Percentiles rank a stretch among this genome's conserved stretches.
These are phyloP conservation scores for Rhinoraja longicauda DNA, from an alignment of 2,797 vertebrate genomes.

Conservation along the genomic window DNA sequence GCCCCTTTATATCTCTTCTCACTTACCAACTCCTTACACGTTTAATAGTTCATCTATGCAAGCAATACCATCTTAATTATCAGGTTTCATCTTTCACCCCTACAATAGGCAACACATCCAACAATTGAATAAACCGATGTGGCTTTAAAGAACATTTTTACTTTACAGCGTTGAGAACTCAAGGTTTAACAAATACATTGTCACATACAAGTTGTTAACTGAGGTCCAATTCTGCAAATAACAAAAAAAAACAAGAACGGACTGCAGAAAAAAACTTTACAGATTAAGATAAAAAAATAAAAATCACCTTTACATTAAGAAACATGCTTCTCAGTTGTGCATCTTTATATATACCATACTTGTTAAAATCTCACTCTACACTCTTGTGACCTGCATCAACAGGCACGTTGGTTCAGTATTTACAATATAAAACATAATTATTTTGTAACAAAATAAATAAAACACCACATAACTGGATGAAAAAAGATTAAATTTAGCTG, in stretches of 20 bases:
- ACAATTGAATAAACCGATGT: neutral
- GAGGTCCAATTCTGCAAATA: constrained; percentile 32
- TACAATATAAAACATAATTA: constrained; percentile 39
- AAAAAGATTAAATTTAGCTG: constrained; percentile 35
- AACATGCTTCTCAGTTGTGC: constrained; percentile 45
- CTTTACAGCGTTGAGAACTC: constrained; percentile 34
- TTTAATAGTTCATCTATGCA: too few relatives aligned
- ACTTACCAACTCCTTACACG: too few relatives aligned
- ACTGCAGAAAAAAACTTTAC: constrained; percentile 47
- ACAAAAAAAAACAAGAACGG: constrained; percentile 45
- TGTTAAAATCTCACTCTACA: constrained; percentile 49
- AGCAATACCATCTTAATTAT: neutral
- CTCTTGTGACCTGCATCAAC: constrained; percentile 44
- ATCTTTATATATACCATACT: constrained; percentile 43
- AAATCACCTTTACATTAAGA: constrained; percentile 46
- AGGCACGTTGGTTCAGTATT: constrained; percentile 43
- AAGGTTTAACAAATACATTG: constrained; percentile 33
- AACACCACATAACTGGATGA: constrained; percentile 38
- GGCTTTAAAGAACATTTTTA: constrained; percentile 37
- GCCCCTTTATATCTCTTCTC: too few relatives aligned
- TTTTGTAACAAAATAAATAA: constrained; percentile 39
- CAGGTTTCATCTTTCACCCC: neutral
- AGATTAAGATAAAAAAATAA: constrained; percentile 55
- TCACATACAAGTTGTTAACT: constrained; percentile 38
- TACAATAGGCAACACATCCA: neutral